Base-by-base conservation (phyloP, 2,888 invertebrate species). In the Strigamia maritima region DNA sequence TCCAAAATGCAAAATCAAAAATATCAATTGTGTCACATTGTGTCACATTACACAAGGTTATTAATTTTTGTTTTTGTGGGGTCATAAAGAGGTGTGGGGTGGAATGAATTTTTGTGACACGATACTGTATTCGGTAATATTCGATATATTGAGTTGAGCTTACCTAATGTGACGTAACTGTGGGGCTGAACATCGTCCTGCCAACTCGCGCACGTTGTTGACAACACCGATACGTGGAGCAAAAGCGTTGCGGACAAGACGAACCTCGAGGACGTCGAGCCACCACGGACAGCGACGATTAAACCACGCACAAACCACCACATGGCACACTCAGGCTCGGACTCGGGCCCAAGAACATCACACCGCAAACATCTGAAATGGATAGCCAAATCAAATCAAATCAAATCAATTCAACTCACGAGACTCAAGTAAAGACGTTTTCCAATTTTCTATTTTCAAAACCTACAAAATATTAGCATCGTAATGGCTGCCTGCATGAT, bases 101-200 rank as follows among this genome's bases (percentile, higher is more conserved):
- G n/a, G n/a, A n/a, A n/a, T n/a, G n/a, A n/a, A n/a, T n/a, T 35
- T 35, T 35, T 19, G 7, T 49, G 19, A 6, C 16, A 10, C 49
- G 49, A 49, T 49, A 49, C 16, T 49, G 6, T 49, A 4, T 49
- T 49, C 49, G 49, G 3, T 74, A 14, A 14, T 16, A 3, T 74
- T 3, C 8, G 22, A 74, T 19, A 8, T 31, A 10, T 74, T 12
- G 19, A 76, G 22, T n/a, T 16, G 7, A 7, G 16, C 77, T 77
- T 54, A 77, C 77, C 77, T 77, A 77, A 19, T 8, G 54, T 77
- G 77, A 77, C 77, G 77, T 44, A 77, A 26, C 24, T 49, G 77
- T 77, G 77, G 8, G 77, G 77, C 28, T 54, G 54, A 10, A 77
- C 77, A 60, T 77, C 77, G 24, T 77, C 77, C 49, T 77, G 77